These are phyloP conservation scores for Pteruthius melanotis DNA, from an alignment of 2,113 vertebrate species.

Conservation along the genomic window DNA sequence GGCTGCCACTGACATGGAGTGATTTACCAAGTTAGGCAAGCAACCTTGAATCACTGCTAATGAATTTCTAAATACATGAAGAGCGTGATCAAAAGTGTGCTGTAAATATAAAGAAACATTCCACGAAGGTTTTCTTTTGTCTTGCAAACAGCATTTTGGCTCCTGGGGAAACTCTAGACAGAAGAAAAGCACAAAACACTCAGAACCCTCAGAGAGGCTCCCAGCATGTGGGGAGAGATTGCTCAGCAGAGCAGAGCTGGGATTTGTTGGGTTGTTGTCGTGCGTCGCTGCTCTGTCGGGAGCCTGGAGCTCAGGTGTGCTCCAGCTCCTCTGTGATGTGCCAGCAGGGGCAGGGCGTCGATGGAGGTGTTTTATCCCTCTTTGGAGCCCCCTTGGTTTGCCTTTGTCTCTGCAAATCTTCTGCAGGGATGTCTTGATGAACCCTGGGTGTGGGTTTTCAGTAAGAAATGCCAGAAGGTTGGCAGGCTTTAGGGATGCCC, in stretches of 20 bases:
- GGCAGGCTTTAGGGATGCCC: background rate
- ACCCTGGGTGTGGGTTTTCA: accelerated
- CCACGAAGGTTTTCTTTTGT: background rate
- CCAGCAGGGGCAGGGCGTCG: background rate
- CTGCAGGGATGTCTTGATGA: background rate
- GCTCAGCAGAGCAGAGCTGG: background rate
- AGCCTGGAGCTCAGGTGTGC: background rate
- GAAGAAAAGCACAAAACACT: background rate
- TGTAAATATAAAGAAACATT: background rate
- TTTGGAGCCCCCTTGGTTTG: background rate
- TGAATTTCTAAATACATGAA: background rate
- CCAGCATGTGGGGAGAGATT: background rate
- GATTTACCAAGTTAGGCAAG: background rate
- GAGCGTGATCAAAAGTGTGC: background rate
- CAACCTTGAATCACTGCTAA: background rate
- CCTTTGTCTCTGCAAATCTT: background rate
- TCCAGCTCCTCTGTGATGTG: background rate
- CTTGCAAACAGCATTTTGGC: background rate
- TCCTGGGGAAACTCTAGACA: background rate
- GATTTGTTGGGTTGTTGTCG: background rate
- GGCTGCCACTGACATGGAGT: background rate
- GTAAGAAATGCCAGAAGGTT: background rate
- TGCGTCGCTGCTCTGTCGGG: background rate
- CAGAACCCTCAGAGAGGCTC: background rate
- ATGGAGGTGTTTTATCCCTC: background rate